Base-by-base conservation (phyloP, 2,888 invertebrate genomes). In the Aphodius sticticus region DNA sequence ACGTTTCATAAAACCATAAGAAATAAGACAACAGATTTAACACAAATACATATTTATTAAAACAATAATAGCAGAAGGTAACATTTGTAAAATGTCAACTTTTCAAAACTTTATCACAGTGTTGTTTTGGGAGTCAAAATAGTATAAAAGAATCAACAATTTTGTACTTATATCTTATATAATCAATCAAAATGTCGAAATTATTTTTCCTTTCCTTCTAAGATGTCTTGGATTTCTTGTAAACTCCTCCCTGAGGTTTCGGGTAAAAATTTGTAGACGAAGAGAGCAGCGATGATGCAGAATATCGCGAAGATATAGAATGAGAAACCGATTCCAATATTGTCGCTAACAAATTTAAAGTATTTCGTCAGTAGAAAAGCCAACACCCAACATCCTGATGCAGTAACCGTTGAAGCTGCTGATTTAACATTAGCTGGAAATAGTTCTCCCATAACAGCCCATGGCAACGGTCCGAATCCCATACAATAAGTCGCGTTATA, bases 381-480 rank as follows among this genome's bases (percentile, higher is more conserved):
- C 3, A 95, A 88, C 0, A 90, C 84, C 95, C 96, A 96, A 84
- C 95, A 96, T 80, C 93, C 92, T 16, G 94, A 93, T 0, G 96
- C 94, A 0, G 95, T 94, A 0, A 96, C 90, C 0, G 95, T 93
- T 0, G 95, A 93, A 0, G 95, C 95, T 15, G 92, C 90, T 0
- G 94, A 92, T 88, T 95, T 95, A 2, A 95, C 93, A 83, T 94
- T 94, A 0, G 93, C 90, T 53, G 96, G 93, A 87, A 96, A 93
- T 88, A 96, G 92, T 87, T 96, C 96, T 0, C 95, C 93, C 91
- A 95, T 92, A 69, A 96, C 93, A 0, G 95, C 93, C 95, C 95
- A 95, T 0, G 95, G 94, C 37, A 96, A 87, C 0, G 95, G 94
- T 7, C 96, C 95, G 77, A 94, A 92, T 0, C 93, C 95, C 85